These are phyloP conservation scores for Cynocephalus volans DNA, from an alignment of 2,113 vertebrate genomes.

Conservation along the genomic window DNA sequence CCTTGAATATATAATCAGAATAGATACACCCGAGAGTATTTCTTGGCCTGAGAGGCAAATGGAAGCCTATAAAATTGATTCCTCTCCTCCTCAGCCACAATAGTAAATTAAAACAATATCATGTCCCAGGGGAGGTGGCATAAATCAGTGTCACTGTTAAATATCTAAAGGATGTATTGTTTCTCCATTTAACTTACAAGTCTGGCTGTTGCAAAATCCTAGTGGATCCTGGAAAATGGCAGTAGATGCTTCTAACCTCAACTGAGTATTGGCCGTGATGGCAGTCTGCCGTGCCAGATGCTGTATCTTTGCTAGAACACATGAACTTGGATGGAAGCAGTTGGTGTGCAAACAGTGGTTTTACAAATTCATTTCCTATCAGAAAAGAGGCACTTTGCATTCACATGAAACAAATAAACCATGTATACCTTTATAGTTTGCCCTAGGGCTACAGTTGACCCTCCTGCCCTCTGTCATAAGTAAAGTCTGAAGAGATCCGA, in stretches of 20 bases:
- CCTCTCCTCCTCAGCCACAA: background rate
- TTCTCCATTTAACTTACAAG: background rate
- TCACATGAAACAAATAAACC: background rate
- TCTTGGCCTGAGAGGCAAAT: background rate
- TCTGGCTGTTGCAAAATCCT: background rate
- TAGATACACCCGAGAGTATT: background rate
- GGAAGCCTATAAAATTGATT: background rate
- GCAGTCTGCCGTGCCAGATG: background rate
- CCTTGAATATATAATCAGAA: background rate
- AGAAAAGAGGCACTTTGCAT: background rate
- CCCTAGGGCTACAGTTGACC: background rate
- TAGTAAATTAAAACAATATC: background rate
- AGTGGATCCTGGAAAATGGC: background rate
- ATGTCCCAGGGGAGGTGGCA: background rate
- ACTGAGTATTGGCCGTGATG: background rate
- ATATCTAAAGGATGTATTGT: too few relatives aligned
- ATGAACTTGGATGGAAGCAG: background rate
- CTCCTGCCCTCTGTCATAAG: fast-evolving
- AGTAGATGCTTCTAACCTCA: background rate
- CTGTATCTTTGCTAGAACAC: background rate
- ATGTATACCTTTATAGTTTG: background rate
- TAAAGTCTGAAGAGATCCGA: background rate
- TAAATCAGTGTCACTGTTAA: too few relatives aligned
- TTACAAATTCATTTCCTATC: background rate
- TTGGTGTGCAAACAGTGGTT: background rate